Evolutionary conservation across 2,888 invertebrate species (phyloP).

Genomic region (Ennomos fuscantarius): DNA sequence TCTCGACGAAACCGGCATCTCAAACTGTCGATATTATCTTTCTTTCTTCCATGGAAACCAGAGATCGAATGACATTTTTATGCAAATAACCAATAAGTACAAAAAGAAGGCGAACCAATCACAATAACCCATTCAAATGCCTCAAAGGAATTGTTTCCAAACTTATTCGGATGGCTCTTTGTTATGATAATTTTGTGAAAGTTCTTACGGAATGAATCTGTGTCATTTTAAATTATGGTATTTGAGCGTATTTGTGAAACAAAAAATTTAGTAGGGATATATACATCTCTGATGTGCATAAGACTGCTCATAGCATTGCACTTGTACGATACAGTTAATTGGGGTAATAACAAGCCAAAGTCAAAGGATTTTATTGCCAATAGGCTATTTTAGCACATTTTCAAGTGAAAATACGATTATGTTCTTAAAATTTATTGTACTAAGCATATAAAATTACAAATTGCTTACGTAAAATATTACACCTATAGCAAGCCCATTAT

Average conservation of each 20-base stretch:
- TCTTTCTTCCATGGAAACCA: constrained; percentile 43
- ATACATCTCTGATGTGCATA: too few relatives aligned
- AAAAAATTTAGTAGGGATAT: too few relatives aligned
- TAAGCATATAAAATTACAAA: too few relatives aligned
- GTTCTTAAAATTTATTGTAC: too few relatives aligned
- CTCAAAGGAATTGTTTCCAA: constrained; percentile 62
- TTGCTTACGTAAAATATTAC: too few relatives aligned
- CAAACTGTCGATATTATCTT: constrained; percentile 40
- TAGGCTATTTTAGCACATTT: too few relatives aligned
- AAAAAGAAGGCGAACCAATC: constrained; percentile 42
- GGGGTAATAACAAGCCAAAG: too few relatives aligned
- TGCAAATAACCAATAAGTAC: constrained; percentile 54
- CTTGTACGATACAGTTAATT: too few relatives aligned
- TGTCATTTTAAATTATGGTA: constrained; percentile 3
- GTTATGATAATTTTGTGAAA: constrained; percentile 77
- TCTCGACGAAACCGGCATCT: constrained; percentile 19
- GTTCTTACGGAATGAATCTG: constrained; percentile 38
- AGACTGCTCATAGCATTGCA: too few relatives aligned
- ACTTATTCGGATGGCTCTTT: constrained; percentile 50
- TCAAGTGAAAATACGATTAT: too few relatives aligned
- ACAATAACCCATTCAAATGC: constrained; percentile 62
- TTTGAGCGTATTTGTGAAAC: not conserved
- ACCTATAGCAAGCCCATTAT: too few relatives aligned
- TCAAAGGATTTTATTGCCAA: too few relatives aligned
- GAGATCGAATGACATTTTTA: constrained; percentile 60